Evolutionary conservation across 2,113 vertebrate species (phyloP).

Genomic region (Machaerirhynchus nigripectus): DNA sequence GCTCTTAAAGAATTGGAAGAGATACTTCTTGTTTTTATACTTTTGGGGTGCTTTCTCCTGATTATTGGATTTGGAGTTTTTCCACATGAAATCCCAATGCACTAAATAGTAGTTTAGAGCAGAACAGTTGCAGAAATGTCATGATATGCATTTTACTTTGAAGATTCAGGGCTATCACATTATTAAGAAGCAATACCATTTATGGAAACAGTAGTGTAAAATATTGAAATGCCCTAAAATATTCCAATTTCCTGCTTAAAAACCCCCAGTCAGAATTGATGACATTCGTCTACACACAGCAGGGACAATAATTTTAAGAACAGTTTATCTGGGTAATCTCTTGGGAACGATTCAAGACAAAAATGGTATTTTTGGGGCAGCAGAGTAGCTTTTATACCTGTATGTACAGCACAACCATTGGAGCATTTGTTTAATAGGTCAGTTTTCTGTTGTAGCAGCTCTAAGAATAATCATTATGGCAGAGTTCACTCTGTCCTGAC

Average conservation of each 20-base stretch:
- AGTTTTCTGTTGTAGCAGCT: not conserved
- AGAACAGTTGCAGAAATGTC: not conserved
- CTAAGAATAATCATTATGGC: not conserved
- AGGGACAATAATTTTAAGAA: not conserved
- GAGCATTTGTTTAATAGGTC: not conserved
- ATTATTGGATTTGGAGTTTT: not conserved
- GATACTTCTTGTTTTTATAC: not conserved
- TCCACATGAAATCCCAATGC: not conserved
- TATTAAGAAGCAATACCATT: not conserved
- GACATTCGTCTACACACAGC: not conserved
- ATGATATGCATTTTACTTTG: not conserved
- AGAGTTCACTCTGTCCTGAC: not conserved
- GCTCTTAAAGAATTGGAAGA: not conserved
- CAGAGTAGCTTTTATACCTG: not conserved
- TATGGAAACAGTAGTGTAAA: not conserved
- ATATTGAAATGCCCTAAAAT: not conserved
- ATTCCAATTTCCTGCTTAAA: not conserved
- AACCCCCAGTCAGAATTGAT: not conserved
- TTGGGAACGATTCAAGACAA: not conserved
- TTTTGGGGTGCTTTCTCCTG: not conserved
- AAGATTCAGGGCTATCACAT: not conserved
- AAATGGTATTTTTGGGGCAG: rapidly evolving
- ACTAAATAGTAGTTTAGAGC: not conserved
- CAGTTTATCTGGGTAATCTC: not conserved
- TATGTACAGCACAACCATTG: not conserved